Evolutionary conservation across 1,140 invertebrate species (phyloP), one percentile per base, ranked within the genome.

Genomic region (Pseudomyrmex flavicornis): DNA sequence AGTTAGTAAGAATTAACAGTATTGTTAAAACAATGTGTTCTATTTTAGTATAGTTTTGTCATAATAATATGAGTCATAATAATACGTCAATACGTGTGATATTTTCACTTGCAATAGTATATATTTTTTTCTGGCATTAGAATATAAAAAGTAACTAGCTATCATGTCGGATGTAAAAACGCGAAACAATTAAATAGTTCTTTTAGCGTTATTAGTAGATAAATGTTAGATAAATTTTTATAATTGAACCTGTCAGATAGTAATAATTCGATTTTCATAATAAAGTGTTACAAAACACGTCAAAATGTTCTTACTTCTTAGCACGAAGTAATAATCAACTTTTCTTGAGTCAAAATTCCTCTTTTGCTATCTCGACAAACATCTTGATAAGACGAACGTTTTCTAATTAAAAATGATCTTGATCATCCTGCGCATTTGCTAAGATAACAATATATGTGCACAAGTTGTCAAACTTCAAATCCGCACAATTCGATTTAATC

Each of bases 361-460:
- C 12, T 26, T 2, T 8, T 13, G 46, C 50, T 80, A 80, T 80
- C 76, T 80, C 59, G 44, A 59, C 20, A 48, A 35, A 50, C 20
- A 48, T 61, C 66, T 48, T 3, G 76, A 80, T 80, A 80, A 80
- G 75, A 10, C 13, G 48, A 1, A 4, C 2, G 1, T 70, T 79
- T 79, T 15, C 7, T 48, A 68, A 68, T 56, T 3, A 44, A 22
- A 26, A 70, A 79, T 46, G 20, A 59, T 58, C 50, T 59, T 69
- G 48, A 79, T 79, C 22, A 46, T 58, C 26, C 48, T 5, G 4
- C 20, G 35, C 17, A 5, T 58, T 69, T 54, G 2, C 1, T 58
- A 69, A 48, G 20, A 68, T 17, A 35, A 35, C 35, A 35, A 35
- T 35, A 35, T 35, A 35, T 35, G 35, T 35, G 35, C 35, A 7